Base-by-base conservation (phyloP, 2,888 invertebrate species). In the Athripsodes cinereus region DNA sequence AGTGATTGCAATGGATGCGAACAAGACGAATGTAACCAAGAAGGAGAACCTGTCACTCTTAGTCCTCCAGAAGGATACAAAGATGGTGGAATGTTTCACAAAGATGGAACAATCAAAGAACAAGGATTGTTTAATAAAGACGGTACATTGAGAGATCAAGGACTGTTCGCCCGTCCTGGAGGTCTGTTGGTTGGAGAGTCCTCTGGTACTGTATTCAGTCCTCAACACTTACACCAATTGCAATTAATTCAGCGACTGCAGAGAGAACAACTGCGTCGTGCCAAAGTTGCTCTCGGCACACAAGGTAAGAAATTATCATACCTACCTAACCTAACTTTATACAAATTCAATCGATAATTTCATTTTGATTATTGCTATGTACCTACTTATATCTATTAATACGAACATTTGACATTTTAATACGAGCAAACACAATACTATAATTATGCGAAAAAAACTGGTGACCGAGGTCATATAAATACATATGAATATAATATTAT, bases 41-140 rank as follows among this genome's bases (percentile, higher is more conserved):
- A 84, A 70, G 85, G 86, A 60, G 90, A 90, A 71, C 85, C 88
- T 62, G 90, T 92, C 46, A 92, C 93, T 2, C 81, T 93, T 59
- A 92, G 92, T 70, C 93, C 93, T 21, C 93, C 93, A 11, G 93
- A 93, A 70, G 93, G 92, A 10, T 93, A 93, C 76, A 93, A 93
- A 74, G 93, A 93, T 70, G 81, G 88, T 79, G 88, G 89, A 65
- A 71, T 81, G 60, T 78, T 84, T 65, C 81, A 83, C 67, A 79
- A 80, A 55, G 77, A 76, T 53, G 78, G 78, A 8, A 79, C 78
- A 40, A 68, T 83, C 65, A 78, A 80, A 18, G 83, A 82, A 69
- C 81, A 88, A 79, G 88, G 89, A 65, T 72, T 81, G 60, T 78
- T 84, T 65, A 81, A 83, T 67, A 79, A 80, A 55, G 77, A 76